Conservation (phyloP, 2,888 invertebrate genomes). For the Hypomecis atomaria region DNA sequence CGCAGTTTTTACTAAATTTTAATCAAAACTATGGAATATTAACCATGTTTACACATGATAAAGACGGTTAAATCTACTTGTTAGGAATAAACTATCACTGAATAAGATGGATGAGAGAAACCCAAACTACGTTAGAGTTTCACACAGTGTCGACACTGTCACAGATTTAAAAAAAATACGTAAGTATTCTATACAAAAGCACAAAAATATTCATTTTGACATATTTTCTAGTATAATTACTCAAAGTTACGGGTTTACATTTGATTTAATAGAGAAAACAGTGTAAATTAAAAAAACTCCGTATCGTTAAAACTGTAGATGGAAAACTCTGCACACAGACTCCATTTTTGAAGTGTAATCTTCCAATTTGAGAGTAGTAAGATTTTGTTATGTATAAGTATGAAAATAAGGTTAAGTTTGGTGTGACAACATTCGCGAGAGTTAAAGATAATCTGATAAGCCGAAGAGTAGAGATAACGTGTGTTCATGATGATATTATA, state of each 20-base stretch:
- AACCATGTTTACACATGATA: constrained; percentile 10
- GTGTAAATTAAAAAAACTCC: neutral
- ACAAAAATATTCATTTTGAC: no score
- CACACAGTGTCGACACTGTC: constrained; percentile 9
- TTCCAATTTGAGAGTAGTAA: neutral
- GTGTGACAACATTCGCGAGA: neutral
- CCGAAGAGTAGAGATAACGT: neutral
- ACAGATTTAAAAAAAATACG: neutral
- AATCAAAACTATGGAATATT: neutral
- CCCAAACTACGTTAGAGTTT: constrained; percentile 5
- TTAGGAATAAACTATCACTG: neutral
- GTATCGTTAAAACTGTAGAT: neutral
- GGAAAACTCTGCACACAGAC: constrained; percentile 1
- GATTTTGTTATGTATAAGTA: constrained; percentile 1
- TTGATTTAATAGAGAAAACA: neutral
- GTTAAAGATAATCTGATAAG: constrained; percentile 25
- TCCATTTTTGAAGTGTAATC: constrained; percentile 5
- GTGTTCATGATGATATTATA: neutral
- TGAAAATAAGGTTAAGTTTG: neutral
- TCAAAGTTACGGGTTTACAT: no score
- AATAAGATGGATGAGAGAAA: constrained; percentile 19
- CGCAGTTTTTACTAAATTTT: neutral
- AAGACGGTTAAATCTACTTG: neutral
- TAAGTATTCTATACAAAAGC: no score
- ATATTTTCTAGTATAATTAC: no score